A percentile compares a stretch with the other conserved stretches of the same genome.
phyloP scores from a whole-genome alignment of 2,113 vertebrate species.

The Zosterops lateralis region DNA sequence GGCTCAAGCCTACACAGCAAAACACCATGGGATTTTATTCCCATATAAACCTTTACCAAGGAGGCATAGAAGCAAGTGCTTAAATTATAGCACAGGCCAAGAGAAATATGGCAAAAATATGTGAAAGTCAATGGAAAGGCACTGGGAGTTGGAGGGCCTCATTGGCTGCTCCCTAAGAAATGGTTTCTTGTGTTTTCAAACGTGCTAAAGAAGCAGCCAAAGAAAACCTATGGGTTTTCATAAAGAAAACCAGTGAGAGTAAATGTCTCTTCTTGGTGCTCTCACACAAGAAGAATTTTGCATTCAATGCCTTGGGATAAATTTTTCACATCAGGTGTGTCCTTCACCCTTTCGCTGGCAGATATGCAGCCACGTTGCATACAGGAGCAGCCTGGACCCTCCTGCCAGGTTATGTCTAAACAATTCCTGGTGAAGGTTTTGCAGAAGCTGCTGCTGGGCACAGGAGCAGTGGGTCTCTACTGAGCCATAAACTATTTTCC shows the following conservation, averaged over 20 bases:
- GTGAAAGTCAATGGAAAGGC: conserved; percentile 20
- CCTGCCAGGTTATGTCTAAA: accelerated
- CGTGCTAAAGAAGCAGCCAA: background rate
- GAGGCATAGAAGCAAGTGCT: background rate
- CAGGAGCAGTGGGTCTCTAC: background rate
- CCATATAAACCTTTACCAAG: background rate
- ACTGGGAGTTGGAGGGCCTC: background rate
- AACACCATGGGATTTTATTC: background rate
- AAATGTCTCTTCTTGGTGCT: background rate
- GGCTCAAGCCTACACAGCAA: background rate
- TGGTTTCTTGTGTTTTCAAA: conserved; percentile 7
- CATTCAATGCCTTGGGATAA: background rate
- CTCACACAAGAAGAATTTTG: background rate
- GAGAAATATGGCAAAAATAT: conserved; percentile 24
- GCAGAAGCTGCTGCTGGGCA: background rate
- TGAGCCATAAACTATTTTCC: background rate
- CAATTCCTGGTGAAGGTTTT: background rate
- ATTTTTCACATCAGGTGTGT: background rate
- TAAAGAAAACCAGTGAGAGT: background rate
- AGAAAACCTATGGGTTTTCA: conserved; percentile 20
- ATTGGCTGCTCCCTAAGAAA: background rate
- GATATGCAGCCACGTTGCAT: background rate
- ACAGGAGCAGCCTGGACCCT: background rate
- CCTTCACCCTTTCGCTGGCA: background rate
- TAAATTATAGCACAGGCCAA: conserved; percentile 16